Conservation (phyloP, 2,113 vertebrate genomes). For the Centropus bengalensis region DNA sequence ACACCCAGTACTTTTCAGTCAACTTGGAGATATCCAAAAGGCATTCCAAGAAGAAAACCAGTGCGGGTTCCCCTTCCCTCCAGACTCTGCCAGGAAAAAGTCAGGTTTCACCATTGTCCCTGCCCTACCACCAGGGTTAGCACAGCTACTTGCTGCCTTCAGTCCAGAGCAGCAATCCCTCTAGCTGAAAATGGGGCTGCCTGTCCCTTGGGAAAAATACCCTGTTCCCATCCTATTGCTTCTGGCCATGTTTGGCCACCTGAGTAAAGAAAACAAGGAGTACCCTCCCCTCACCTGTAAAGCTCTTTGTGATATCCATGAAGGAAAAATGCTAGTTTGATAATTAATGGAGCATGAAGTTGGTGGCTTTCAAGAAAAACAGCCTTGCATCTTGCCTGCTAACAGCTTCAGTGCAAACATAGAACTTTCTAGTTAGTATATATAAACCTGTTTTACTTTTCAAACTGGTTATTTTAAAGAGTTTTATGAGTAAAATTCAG, state of each 20-base stretch:
- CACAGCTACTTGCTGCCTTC: neutral
- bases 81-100: fast-evolving
- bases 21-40: neutral
- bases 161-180: neutral
- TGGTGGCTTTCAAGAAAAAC: neutral
- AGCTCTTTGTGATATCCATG: neutral
- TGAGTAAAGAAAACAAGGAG: neutral
- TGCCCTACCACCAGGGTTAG: neutral
- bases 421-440: neutral
- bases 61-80: neutral
- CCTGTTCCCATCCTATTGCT: neutral
- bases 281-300: neutral
- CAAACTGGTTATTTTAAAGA: neutral
- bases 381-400: neutral
- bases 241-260: neutral
- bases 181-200: neutral
- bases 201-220: neutral
- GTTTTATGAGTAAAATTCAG: neutral
- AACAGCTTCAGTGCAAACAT: neutral
- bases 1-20: neutral
- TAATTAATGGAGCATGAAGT: neutral
- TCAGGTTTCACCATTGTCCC: neutral
- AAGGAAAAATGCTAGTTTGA: neutral
- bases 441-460: neutral
- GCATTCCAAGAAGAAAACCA: neutral